phyloP scores from a whole-genome alignment of 2,888 invertebrate genomes.

The Limnephilus rhombicus region DNA sequence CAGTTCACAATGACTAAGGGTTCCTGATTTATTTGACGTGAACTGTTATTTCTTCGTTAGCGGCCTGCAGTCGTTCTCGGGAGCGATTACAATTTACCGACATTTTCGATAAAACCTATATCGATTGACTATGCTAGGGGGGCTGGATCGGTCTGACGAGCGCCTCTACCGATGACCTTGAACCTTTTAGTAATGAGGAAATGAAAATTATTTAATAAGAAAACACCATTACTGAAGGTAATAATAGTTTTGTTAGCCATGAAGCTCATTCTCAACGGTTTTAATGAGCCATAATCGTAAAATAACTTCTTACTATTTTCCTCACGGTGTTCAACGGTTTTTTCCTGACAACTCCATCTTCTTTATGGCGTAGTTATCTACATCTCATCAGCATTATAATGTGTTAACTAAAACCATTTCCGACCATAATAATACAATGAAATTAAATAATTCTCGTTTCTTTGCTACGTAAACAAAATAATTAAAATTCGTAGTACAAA shows the following conservation, averaged over 20 bases:
- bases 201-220: neutral
- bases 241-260: neutral
- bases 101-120: too few species aligned
- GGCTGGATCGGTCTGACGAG: neutral
- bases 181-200: neutral
- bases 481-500: neutral
- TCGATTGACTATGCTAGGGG: too few species aligned
- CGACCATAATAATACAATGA: neutral
- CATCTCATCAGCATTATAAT: neutral
- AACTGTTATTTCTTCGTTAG: too few species aligned
- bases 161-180: neutral
- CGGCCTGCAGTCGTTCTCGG: too few species aligned
- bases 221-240: neutral
- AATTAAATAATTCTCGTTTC: constrained; percentile 1
- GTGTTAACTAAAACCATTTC: neutral
- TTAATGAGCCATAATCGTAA: neutral
- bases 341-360: constrained; percentile 1
- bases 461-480: neutral
- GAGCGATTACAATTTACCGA: too few species aligned
- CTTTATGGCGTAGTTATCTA: neutral
- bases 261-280: neutral
- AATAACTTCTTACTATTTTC: neutral
- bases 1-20: too few species aligned
- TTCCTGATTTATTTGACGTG: too few species aligned
- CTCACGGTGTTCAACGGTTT: neutral